These are phyloP conservation scores for Tiphia femorata DNA, from an alignment of 2,888 invertebrate species.

Conservation along the genomic window DNA sequence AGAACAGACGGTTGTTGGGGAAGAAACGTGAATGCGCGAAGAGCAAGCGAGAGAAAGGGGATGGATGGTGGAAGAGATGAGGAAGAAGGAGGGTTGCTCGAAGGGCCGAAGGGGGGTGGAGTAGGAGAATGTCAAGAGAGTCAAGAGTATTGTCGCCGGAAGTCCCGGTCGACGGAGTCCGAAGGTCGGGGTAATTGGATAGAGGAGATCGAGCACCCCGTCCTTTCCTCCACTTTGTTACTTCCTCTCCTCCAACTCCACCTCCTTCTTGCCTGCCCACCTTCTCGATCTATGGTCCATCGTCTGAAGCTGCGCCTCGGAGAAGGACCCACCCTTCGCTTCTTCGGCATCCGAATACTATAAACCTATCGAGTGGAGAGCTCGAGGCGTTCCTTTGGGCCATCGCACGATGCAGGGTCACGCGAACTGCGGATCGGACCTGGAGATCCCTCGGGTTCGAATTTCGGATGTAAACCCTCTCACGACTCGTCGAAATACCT, in stretches of 20 bases:
- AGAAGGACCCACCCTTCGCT: neutral
- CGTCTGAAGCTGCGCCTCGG: conserved; percentile 1
- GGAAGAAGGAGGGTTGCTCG: neutral
- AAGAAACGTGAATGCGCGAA: conserved; percentile 33
- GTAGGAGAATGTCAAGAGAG: neutral
- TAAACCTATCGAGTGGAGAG: conserved; percentile 4
- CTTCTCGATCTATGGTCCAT: conserved; percentile 1
- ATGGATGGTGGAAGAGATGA: conserved; percentile 3
- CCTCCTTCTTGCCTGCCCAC: neutral
- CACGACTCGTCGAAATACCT: neutral
- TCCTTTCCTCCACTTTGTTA: conserved; percentile 4
- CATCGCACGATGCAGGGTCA: conserved; percentile 10
- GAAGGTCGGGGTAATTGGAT: conserved; percentile 65
- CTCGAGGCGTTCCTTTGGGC: neutral
- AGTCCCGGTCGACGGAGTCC: conserved; percentile 37
- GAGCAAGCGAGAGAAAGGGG: conserved; percentile 25
- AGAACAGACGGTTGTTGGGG: conserved; percentile 8
- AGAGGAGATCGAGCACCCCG: conserved; percentile 51
- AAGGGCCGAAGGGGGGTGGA: neutral
- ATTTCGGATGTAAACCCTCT: conserved; percentile 24
- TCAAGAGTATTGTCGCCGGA: conserved; percentile 44
- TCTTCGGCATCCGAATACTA: conserved; percentile 8
- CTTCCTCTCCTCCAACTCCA: neutral
- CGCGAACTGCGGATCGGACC: conserved; percentile 17
- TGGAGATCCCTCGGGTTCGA: conserved; percentile 13